phyloP scores from a whole-genome alignment of 1,140 invertebrate genomes.

The Coptotermes formosanus region DNA sequence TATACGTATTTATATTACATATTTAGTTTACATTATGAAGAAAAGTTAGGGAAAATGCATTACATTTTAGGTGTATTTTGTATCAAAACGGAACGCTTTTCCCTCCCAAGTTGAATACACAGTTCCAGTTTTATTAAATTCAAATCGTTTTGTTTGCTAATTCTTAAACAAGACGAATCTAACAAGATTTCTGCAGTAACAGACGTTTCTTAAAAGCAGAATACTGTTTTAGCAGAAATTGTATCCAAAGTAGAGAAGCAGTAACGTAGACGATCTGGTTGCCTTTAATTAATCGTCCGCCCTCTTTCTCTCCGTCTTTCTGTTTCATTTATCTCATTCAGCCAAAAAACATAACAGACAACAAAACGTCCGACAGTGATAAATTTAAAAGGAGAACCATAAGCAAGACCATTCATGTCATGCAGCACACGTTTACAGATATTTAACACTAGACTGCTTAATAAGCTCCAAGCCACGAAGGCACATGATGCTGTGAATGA shows the following conservation, averaged over 20 bases:
- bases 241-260: neutral
- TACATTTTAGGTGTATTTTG: too few species aligned
- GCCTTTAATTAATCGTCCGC: neutral
- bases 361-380: neutral
- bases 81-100: too few species aligned
- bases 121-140: neutral
- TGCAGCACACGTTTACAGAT: neutral
- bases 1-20: too few species aligned
- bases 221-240: neutral
- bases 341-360: neutral
- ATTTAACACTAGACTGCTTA: neutral
- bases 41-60: too few species aligned
- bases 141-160: neutral
- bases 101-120: too few species aligned
- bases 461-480: too few species aligned
- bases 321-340: neutral
- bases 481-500: too few species aligned
- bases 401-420: too few species aligned
- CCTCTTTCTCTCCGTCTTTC: neutral
- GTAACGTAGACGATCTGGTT: neutral
- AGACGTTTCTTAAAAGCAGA: neutral
- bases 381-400: neutral
- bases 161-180: neutral
- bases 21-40: too few species aligned
- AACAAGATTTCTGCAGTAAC: neutral